phyloP scores from a whole-genome alignment of 2,113 vertebrate species.

The Opisthocomus hoazin region DNA sequence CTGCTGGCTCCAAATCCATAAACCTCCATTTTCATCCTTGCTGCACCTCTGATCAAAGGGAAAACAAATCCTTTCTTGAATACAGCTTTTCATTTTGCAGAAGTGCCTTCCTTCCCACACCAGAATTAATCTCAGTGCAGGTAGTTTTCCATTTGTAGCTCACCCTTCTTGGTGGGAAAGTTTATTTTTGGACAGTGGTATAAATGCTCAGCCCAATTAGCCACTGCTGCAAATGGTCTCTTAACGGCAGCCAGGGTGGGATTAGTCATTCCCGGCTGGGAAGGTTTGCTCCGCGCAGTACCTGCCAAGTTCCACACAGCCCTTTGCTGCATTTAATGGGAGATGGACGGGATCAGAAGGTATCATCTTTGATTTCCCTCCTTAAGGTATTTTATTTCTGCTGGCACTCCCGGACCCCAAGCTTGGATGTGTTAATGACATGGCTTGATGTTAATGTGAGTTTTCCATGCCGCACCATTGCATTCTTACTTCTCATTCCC shows the following conservation, averaged over 20 bases:
- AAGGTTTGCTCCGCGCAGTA: not conserved
- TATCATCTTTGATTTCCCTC: not conserved
- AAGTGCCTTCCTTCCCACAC: not conserved
- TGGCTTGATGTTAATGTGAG: not conserved
- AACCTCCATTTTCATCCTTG: not conserved
- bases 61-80: not conserved
- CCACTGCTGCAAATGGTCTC: not conserved
- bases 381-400: conserved; percentile 18
- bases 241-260: not conserved
- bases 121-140: not conserved
- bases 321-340: not conserved
- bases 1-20: not conserved
- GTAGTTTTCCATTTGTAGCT: conserved; percentile 26
- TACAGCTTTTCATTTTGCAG: not conserved
- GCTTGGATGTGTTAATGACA: not conserved
- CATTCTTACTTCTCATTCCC: not conserved
- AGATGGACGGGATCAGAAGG: not conserved
- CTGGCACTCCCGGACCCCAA: not conserved
- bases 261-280: not conserved
- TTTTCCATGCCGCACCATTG: not conserved
- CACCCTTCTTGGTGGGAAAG: not conserved
- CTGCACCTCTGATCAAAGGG: not conserved
- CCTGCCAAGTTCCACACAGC: not conserved
- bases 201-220: not conserved
- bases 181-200: not conserved